phyloP scores from a whole-genome alignment of 2,888 invertebrate genomes.

The Omphaloscelis lunosa region DNA sequence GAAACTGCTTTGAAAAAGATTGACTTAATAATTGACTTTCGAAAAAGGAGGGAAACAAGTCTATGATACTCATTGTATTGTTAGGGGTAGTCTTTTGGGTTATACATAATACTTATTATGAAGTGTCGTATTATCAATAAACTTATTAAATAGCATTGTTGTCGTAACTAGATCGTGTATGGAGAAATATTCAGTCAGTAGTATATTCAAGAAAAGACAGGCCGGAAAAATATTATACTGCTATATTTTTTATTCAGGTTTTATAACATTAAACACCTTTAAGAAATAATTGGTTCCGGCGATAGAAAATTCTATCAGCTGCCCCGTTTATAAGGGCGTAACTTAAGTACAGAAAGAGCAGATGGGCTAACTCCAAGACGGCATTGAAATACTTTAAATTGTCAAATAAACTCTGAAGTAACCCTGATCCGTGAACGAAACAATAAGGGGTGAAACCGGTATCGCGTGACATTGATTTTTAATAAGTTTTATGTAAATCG shows the following conservation, averaged over 20 bases:
- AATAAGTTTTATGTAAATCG: slow-evolving; percentile 37
- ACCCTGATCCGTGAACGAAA: slow-evolving; percentile 30
- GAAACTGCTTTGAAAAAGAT: not conserved
- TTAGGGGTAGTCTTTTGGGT: too few relatives aligned
- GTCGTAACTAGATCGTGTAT: not conserved
- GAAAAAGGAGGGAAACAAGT: not conserved
- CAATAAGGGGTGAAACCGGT: slow-evolving; percentile 41
- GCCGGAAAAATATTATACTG: not conserved
- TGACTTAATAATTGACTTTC: not conserved
- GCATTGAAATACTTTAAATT: slow-evolving; percentile 32
- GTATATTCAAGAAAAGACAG: not conserved
- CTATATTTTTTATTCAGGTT: not conserved
- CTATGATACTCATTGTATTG: not conserved
- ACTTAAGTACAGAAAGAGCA: slow-evolving; percentile 36
- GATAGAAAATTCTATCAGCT: slow-evolving; percentile 55
- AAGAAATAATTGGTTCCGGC: slow-evolving; percentile 17
- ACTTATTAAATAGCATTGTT: not conserved
- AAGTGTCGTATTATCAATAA: too few relatives aligned
- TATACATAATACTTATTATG: too few relatives aligned
- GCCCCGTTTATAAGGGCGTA: slow-evolving; percentile 33
- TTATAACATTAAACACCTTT: slow-evolving; percentile 12
- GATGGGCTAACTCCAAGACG: slow-evolving; percentile 39
- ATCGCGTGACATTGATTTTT: slow-evolving; percentile 51
- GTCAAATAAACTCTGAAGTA: slow-evolving; percentile 17
- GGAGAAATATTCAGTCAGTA: not conserved